phyloP scores from a whole-genome alignment of 2,888 invertebrate genomes.

The Tiliacea citrago region DNA sequence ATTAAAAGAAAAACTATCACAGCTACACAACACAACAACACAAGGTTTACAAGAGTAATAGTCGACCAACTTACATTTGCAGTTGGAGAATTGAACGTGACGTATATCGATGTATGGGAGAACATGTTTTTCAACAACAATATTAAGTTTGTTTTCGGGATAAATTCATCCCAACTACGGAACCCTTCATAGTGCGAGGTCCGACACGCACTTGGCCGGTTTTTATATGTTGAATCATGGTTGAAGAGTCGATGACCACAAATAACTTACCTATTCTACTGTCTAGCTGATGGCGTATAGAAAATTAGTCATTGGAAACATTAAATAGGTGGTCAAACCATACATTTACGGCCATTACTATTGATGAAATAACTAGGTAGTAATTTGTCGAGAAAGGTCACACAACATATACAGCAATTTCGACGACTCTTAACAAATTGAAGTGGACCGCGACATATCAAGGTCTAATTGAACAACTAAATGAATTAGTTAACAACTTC shows the following conservation, averaged over 20 bases:
- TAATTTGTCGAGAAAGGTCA: slow-evolving; percentile 32
- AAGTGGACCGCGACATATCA: slow-evolving; percentile 36
- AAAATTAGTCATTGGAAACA: slow-evolving; percentile 1
- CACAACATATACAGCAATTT: slow-evolving; percentile 20
- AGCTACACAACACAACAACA: too few relatives aligned
- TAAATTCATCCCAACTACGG: too few relatives aligned
- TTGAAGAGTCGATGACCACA: not conserved
- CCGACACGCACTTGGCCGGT: not conserved
- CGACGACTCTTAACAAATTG: slow-evolving; percentile 40
- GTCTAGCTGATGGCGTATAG: not conserved
- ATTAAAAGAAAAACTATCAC: too few relatives aligned
- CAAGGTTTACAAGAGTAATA: too few relatives aligned
- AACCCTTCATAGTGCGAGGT: too few relatives aligned
- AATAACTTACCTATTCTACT: not conserved
- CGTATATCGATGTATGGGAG: too few relatives aligned
- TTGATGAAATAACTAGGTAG: slow-evolving; percentile 19
- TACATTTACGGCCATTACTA: not conserved
- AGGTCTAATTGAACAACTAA: slow-evolving; percentile 31
- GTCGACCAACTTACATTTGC: too few relatives aligned
- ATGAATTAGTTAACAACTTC: slow-evolving; percentile 11
- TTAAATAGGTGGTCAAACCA: not conserved
- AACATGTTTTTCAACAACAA: too few relatives aligned
- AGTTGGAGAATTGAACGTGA: too few relatives aligned
- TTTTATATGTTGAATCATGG: not conserved
- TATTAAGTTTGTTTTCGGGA: too few relatives aligned